A percentile compares a stretch with the other conserved stretches of the same genome.
Evolutionary conservation across 2,113 vertebrate genomes (phyloP).

Genomic region (Istiophorus platypterus): DNA sequence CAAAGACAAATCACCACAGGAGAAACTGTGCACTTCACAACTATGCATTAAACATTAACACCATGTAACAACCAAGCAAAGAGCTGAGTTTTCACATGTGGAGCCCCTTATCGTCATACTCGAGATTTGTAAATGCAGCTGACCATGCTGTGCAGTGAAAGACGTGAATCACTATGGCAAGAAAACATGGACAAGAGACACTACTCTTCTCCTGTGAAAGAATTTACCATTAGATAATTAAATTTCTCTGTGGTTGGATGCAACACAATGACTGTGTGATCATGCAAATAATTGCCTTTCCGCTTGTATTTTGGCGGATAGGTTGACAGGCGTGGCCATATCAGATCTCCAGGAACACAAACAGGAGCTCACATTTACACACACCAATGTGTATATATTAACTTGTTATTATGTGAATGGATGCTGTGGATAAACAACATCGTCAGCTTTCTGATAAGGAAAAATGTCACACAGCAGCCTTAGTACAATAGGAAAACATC

Average conservation of each 20-base stretch:
- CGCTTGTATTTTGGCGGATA: conserved; percentile 51
- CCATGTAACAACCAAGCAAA: background rate
- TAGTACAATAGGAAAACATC: conserved; percentile 25
- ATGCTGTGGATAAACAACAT: conserved; percentile 51
- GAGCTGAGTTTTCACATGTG: background rate
- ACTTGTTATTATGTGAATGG: conserved; percentile 56
- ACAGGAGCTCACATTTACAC: conserved; percentile 36
- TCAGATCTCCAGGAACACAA: conserved; percentile 64
- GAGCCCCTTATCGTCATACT: background rate
- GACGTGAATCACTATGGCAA: conserved; percentile 5
- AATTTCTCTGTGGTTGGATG: conserved; percentile 79
- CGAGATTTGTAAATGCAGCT: background rate
- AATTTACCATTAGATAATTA: conserved; percentile 81
- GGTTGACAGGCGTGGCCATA: conserved; percentile 45
- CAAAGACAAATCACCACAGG: conserved; percentile 24
- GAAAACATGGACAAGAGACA: conserved; percentile 10
- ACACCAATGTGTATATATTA: conserved; percentile 54
- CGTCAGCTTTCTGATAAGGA: conserved; percentile 39
- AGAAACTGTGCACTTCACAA: background rate
- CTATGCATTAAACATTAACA: background rate
- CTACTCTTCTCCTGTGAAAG: conserved; percentile 42
- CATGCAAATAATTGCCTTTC: conserved; percentile 85
- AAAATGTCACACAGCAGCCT: conserved; percentile 43
- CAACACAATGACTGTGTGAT: conserved; percentile 82
- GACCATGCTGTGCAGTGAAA: background rate